These are phyloP conservation scores for Mystacides longicornis DNA, from an alignment of 2,888 invertebrate genomes.

Conservation along the genomic window DNA sequence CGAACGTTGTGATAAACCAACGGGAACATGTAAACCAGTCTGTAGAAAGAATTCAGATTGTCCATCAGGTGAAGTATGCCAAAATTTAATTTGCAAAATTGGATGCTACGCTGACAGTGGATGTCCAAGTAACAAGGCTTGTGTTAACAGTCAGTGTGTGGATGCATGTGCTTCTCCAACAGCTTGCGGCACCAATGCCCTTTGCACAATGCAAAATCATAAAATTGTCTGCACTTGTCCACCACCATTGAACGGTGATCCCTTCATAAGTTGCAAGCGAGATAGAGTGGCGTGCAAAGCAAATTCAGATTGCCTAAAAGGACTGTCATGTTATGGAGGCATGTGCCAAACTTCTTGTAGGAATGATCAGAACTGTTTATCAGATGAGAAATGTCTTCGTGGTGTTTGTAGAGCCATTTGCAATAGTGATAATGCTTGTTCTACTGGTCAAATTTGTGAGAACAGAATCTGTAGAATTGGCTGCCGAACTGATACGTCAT, in stretches of 20 bases:
- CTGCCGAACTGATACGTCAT: constrained; percentile 76
- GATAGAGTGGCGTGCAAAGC: constrained; percentile 55
- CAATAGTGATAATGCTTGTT: constrained; percentile 77
- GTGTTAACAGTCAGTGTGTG: constrained; percentile 69
- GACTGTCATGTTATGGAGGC: constrained; percentile 70
- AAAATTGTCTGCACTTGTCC: constrained; percentile 69
- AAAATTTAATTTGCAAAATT: constrained; percentile 66
- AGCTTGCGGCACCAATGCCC: constrained; percentile 77
- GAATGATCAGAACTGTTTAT: constrained; percentile 76
- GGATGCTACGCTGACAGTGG: constrained; percentile 78
- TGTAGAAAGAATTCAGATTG: constrained; percentile 83
- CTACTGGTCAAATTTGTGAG: constrained; percentile 76
- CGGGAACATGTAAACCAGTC: constrained; percentile 74
- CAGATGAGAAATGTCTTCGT: constrained; percentile 78
- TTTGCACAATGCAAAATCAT: constrained; percentile 64
- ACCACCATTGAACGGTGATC: constrained; percentile 63
- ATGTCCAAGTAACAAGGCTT: constrained; percentile 65
- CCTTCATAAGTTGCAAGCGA: constrained; percentile 64
- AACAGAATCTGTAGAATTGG: constrained; percentile 80
- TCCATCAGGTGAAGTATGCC: constrained; percentile 78
- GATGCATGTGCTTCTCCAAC: constrained; percentile 71
- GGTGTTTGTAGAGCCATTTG: constrained; percentile 80
- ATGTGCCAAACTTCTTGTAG: constrained; percentile 72
- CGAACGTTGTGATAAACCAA: constrained; percentile 56
- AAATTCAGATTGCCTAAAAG: constrained; percentile 61